Percentiles rank a stretch among this genome's conserved stretches.
Evolutionary conservation across 2,113 vertebrate genomes (phyloP).

Genomic region (Bos indicus): DNA sequence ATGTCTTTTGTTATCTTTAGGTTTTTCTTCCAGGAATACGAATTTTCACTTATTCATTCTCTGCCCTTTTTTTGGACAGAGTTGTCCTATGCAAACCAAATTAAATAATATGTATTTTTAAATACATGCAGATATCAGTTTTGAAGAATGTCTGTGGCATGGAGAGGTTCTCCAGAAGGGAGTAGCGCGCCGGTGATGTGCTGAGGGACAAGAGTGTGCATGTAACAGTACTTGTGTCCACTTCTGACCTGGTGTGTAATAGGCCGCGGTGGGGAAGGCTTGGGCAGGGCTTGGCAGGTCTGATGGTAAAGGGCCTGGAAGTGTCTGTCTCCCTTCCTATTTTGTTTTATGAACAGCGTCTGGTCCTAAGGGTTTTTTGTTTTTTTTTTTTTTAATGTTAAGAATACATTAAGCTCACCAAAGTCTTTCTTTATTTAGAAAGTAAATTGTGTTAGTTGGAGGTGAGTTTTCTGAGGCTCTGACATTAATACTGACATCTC

Average conservation of each 20-base stretch:
- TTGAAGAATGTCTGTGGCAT: neutral
- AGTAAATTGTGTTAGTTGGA: slow-evolving; percentile 6
- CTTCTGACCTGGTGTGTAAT: neutral
- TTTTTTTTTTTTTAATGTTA: neutral
- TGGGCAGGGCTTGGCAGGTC: neutral
- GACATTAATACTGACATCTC: neutral
- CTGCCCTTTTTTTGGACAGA: neutral
- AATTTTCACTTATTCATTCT: neutral
- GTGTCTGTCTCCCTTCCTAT: neutral
- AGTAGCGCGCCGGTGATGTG: neutral
- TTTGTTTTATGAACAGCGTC: neutral
- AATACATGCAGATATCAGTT: neutral
- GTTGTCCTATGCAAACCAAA: neutral
- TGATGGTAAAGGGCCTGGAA: neutral
- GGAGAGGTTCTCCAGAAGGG: neutral
- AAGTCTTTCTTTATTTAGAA: neutral
- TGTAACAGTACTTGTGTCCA: rapidly evolving
- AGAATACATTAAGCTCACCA: neutral
- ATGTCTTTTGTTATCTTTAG: neutral
- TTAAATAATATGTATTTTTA: neutral
- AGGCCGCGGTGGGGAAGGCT: neutral
- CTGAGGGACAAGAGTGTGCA: neutral
- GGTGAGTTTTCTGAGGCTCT: slow-evolving; percentile 7
- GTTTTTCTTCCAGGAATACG: neutral
- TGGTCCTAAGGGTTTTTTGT: neutral